phyloP scores from a whole-genome alignment of 2,113 vertebrate genomes.

The Equus quagga region DNA sequence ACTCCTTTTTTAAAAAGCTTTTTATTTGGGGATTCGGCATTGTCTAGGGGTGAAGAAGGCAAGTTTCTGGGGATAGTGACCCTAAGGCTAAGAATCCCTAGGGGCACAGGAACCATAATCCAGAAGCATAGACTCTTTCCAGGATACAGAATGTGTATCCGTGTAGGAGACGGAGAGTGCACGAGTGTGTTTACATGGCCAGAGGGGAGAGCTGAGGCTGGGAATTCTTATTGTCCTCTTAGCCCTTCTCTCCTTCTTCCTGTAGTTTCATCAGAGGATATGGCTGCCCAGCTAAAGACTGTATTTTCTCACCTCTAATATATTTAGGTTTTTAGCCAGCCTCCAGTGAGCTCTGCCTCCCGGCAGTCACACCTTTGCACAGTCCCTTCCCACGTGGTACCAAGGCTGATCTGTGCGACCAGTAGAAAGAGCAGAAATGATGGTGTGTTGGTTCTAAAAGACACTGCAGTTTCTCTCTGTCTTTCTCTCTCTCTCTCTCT shows the following conservation, averaged over 20 bases:
- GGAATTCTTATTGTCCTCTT: not conserved
- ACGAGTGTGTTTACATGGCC: too few relatives aligned
- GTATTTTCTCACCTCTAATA: not conserved
- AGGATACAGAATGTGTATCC: not conserved
- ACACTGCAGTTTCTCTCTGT: not conserved
- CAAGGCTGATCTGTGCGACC: not conserved
- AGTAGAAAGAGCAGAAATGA: not conserved
- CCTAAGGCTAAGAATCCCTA: not conserved
- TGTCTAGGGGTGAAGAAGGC: not conserved
- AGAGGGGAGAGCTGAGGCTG: not conserved
- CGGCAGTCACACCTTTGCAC: not conserved
- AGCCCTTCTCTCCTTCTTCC: not conserved
- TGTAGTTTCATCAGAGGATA: not conserved
- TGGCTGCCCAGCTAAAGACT: not conserved
- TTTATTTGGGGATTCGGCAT: not conserved
- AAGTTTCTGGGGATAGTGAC: not conserved
- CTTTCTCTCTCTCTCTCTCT: too few relatives aligned
- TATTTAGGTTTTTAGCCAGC: not conserved
- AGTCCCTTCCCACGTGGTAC: not conserved
- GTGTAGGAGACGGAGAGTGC: not conserved
- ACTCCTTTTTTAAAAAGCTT: not conserved
- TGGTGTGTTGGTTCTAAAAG: not conserved
- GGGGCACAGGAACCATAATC: not conserved
- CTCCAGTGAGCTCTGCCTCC: not conserved
- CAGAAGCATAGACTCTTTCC: not conserved